A percentile compares a stretch with the other conserved stretches of the same genome.
Evolutionary conservation across 2,888 invertebrate genomes (phyloP).

Genomic region (Sepioteuthis lessoniana): DNA sequence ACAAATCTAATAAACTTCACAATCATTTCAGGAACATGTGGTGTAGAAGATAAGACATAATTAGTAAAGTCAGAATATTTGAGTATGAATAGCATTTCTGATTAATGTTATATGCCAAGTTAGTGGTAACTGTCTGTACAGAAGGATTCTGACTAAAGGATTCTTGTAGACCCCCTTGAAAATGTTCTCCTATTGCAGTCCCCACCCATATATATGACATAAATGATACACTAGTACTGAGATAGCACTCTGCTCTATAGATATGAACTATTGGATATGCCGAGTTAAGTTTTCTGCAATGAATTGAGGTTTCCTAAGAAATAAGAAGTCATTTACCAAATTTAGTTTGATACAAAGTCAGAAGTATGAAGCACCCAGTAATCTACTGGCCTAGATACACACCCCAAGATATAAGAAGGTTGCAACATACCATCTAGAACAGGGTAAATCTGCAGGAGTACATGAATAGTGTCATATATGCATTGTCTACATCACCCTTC

Average conservation of each 20-base stretch:
- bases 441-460: too few relatives aligned
- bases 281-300: too few relatives aligned
- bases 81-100: neutral
- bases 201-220: neutral
- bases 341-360: too few relatives aligned
- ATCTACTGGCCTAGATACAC: too few relatives aligned
- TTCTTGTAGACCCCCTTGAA: neutral
- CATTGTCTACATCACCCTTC: too few relatives aligned
- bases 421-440: too few relatives aligned
- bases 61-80: neutral
- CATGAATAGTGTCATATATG: too few relatives aligned
- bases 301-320: too few relatives aligned
- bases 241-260: neutral
- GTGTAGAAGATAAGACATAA: neutral
- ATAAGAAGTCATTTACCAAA: too few relatives aligned
- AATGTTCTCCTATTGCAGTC: neutral
- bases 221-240: neutral
- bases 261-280: neutral
- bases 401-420: too few relatives aligned
- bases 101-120: neutral
- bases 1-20: neutral
- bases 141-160: neutral
- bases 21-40: neutral
- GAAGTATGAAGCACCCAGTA: too few relatives aligned
- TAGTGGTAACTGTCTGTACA: neutral